These are phyloP conservation scores for Pristionchus japonicus DNA, from an alignment of 2,888 invertebrate species.

Conservation along the genomic window DNA sequence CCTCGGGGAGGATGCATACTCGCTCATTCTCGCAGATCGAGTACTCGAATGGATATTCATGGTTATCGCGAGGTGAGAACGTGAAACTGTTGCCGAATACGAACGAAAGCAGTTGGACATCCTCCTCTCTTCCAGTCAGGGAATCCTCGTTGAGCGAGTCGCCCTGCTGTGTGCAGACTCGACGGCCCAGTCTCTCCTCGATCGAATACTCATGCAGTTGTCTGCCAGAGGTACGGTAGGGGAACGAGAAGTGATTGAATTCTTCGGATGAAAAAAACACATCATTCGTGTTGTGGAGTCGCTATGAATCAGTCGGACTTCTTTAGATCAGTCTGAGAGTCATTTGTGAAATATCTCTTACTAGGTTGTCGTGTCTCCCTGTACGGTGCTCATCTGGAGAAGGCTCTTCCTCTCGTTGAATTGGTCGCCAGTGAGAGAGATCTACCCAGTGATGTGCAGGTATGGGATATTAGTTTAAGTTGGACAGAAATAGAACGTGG, in stretches of 20 bases:
- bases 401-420: slow-evolving; percentile 44
- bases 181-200: slow-evolving; percentile 19
- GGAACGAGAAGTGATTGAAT: too few relatives aligned
- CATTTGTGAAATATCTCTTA: too few relatives aligned
- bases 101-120: neutral
- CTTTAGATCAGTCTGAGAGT: too few relatives aligned
- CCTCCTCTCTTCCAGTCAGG: slow-evolving; percentile 30
- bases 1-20: slow-evolving; percentile 41
- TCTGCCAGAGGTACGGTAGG: slow-evolving; percentile 31
- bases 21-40: slow-evolving; percentile 42
- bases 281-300: too few relatives aligned
- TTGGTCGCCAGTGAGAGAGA: slow-evolving; percentile 37
- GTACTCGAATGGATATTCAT: slow-evolving; percentile 43
- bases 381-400: slow-evolving; percentile 38
- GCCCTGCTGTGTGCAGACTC: slow-evolving; percentile 41
- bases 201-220: slow-evolving; percentile 34
- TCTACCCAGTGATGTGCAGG: slow-evolving; percentile 48
- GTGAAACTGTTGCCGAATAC: neutral
- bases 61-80: slow-evolving; percentile 37
- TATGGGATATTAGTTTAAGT: too few relatives aligned
- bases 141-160: slow-evolving; percentile 39
- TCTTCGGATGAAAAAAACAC: too few relatives aligned
- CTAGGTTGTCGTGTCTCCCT: slow-evolving; percentile 47
- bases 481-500: too few relatives aligned
- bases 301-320: too few relatives aligned